Evolutionary conservation across 2,888 invertebrate species (phyloP), one percentile per base, ranked within the genome.

Genomic region (Neelides folsomi): DNA sequence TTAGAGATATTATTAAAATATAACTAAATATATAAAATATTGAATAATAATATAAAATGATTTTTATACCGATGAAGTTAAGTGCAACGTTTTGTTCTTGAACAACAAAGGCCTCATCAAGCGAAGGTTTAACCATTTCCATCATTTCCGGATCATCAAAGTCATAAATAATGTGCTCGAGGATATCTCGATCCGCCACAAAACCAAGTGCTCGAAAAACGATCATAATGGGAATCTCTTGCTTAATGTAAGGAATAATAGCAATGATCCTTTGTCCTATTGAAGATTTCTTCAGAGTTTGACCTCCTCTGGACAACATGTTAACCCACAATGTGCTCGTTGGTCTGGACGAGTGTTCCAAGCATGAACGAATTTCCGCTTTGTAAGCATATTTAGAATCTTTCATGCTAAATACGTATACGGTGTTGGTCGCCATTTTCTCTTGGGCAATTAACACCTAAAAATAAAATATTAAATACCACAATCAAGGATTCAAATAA

Each of bases 91-190:
- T 94, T 71, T 98, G 98, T 70, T 99, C 98, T 73, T 98, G 97
- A 64, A 98, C 93, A 0, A 97, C 97, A 72, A 98, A 98, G 41
- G 98, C 98, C 74, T 98, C 98, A 73, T 98, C 98, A 52, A 98
- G 73, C 0, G 97, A 97, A 0, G 98, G 98, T 71, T 99, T 99
- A 0, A 94, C 95, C 95, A 99, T 97, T 79, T 99, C 98, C 97
- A 99, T 98, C 95, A 99, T 97, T 76, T 99, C 98, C 7, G 94
- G 97, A 73, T 99, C 98, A 72, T 98, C 95, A 73, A 98, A 98
- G 70, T 99, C 98, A 71, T 99, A 99, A 67, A 99, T 98, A 57
- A 99, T 98, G 68, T 99, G 98, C 69, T 99, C 98, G 18, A 99
- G 76, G 67, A 99, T 99, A 73, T 99, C 98, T 67, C 98, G 79